Evolutionary conservation across 2,888 invertebrate species (phyloP).

Genomic region (Temnothorax ravouxi): DNA sequence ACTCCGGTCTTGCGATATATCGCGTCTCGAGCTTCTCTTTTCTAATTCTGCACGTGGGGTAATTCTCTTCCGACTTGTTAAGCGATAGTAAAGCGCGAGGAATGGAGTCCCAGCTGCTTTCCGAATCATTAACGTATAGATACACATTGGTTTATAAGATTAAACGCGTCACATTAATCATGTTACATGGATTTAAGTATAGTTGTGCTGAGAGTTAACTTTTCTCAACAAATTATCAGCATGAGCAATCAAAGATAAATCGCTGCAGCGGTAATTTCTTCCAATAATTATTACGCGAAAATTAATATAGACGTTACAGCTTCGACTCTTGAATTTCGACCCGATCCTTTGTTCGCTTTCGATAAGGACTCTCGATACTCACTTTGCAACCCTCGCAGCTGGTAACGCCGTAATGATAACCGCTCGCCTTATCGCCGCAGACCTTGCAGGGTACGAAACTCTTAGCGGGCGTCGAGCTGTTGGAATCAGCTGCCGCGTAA

Average conservation of each 20-base stretch:
- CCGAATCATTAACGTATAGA: slow-evolving; percentile 20
- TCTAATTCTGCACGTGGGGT: not conserved
- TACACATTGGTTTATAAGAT: not conserved
- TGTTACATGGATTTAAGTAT: not conserved
- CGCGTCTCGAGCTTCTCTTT: not conserved
- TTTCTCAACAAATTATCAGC: not conserved
- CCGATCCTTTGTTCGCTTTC: not conserved
- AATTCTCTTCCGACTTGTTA: slow-evolving; percentile 6
- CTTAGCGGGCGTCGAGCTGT: slow-evolving; percentile 93
- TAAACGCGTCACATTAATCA: not conserved
- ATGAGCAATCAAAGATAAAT: not conserved
- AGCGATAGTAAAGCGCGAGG: not conserved
- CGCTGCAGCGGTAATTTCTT: not conserved
- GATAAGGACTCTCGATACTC: slow-evolving; percentile 78
- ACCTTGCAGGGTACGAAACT: slow-evolving; percentile 98
- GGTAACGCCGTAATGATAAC: slow-evolving; percentile 99
- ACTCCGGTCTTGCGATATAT: not conserved
- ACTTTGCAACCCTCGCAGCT: slow-evolving; percentile 99
- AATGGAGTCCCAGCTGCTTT: not conserved
- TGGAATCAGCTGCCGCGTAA: slow-evolving; percentile 93
- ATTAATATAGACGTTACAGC: not conserved
- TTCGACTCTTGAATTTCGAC: not conserved
- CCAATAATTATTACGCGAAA: not conserved
- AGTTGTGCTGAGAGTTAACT: not conserved
- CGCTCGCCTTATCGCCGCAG: slow-evolving; percentile 98